phyloP scores from a whole-genome alignment of 2,113 vertebrate genomes.

The Oxyruncus cristatus region DNA sequence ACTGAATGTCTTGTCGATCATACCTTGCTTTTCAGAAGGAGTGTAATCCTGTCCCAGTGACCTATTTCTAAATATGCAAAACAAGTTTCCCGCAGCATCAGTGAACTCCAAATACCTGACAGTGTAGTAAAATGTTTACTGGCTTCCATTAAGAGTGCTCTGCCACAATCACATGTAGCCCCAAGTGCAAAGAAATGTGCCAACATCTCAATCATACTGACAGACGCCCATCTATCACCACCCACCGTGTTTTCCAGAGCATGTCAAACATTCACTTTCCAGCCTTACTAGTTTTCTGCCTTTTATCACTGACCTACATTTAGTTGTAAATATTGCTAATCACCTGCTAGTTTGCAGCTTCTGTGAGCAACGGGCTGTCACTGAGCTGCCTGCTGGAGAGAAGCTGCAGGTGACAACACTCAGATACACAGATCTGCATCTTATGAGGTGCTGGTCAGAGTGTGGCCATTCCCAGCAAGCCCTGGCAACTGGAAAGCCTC shows the following conservation, averaged over 20 bases:
- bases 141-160: background rate
- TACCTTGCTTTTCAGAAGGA: background rate
- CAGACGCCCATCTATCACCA: background rate
- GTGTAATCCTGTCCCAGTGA: background rate
- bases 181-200: background rate
- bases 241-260: background rate
- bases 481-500: background rate
- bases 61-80: slow-evolving; percentile 50
- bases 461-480: background rate
- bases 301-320: background rate
- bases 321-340: background rate
- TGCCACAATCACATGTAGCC: background rate
- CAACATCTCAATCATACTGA: background rate
- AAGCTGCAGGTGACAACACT: background rate
- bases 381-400: background rate
- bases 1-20: background rate
- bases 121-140: slow-evolving; percentile 1
- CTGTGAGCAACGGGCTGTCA: background rate
- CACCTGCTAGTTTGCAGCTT: background rate
- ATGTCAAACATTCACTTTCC: background rate
- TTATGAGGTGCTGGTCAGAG: background rate
- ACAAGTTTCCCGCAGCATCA: background rate
- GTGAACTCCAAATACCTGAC: slow-evolving; percentile 29
- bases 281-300: background rate
- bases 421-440: fast-evolving